Evolutionary conservation across 2,113 vertebrate species (phyloP), one percentile per base, ranked within the genome.

Genomic region (Coregonus clupeaformis): DNA sequence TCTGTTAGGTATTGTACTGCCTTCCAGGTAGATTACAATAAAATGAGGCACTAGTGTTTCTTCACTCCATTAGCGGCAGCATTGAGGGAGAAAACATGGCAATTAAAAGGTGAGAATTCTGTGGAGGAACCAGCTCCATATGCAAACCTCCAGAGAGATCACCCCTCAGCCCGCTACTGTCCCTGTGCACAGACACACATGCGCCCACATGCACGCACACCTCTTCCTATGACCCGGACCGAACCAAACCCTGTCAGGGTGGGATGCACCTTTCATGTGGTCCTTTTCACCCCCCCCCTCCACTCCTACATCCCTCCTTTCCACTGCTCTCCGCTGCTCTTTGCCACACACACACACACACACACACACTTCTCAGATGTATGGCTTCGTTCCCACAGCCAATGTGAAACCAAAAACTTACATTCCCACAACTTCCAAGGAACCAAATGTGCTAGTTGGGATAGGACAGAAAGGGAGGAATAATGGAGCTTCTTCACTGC

Each of bases 81-180:
- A 2, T 63, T 16, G 55, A 47, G 62, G n/a, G 68, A 29, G 69
- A 57, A 69, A 67, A 68, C 55, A 72, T 64, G 77, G 13, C 60
- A 78, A 82, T 83, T 84, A 83, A 82, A 64, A 73, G 75, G 72
- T 81, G 80, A 78, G 67, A 84, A 78, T 75, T 71, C 63, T 59
- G 36, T 2, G 16, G 42, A 79, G 62, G 24, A 70, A 69, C 71
- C 25, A 64, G 25, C 5, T 57, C 66, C 68, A 30, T 4, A 25
- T 22, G 29, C 14, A 22, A 22, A 62, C 6, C 71, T 3, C 47
- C 32, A 29, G 73, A 42, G 78, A 73, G 27, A 66, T 22, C 20
- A 22, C 30, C 65, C 30, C 5, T 29, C 27, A 27, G 36, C 52
- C 52, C 70, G 24, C n/a, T 55, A 32, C 36, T 70, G 68, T 20